These are phyloP conservation scores for Helicoverpa assulta DNA, from an alignment of 2,888 invertebrate species.

Conservation along the genomic window DNA sequence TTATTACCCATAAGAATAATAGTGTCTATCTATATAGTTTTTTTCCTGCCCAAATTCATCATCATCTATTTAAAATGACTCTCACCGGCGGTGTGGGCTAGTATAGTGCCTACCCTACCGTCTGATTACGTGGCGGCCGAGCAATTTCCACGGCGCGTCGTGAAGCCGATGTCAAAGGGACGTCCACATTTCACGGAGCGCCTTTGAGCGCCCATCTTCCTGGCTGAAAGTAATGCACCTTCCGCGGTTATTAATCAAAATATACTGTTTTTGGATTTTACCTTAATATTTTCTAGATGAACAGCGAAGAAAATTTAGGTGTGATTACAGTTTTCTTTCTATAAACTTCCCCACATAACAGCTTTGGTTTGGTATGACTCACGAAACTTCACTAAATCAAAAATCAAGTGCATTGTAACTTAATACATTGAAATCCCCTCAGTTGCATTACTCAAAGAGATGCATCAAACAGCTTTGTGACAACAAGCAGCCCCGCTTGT, in stretches of 20 bases:
- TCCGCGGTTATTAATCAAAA: slow-evolving; percentile 34
- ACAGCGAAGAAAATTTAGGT: neutral
- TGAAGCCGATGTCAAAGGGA: slow-evolving; percentile 58
- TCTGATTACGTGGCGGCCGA: slow-evolving; percentile 49
- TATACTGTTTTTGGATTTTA: slow-evolving; percentile 5
- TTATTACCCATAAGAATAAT: no score
- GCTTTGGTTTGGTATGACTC: no score
- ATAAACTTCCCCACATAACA: no score
- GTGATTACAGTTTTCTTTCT: neutral
- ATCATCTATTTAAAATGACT: neutral
- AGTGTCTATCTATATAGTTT: neutral
- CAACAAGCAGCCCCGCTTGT: slow-evolving; percentile 16
- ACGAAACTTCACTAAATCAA: no score
- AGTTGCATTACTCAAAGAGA: slow-evolving; percentile 4
- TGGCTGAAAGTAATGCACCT: slow-evolving; percentile 55
- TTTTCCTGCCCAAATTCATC: neutral
- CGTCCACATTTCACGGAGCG: slow-evolving; percentile 37
- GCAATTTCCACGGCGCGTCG: slow-evolving; percentile 53
- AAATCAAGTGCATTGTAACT: neutral
- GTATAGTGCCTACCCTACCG: slow-evolving; percentile 44
- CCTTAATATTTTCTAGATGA: neutral
- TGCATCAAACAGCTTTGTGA: neutral
- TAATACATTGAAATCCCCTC: neutral
- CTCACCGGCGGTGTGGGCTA: neutral
- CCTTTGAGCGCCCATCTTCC: slow-evolving; percentile 55